Percentiles rank a stretch among this genome's conserved stretches.
Conservation (phyloP, 1,140 invertebrate genomes). For the Drosophila nasuta region DNA sequence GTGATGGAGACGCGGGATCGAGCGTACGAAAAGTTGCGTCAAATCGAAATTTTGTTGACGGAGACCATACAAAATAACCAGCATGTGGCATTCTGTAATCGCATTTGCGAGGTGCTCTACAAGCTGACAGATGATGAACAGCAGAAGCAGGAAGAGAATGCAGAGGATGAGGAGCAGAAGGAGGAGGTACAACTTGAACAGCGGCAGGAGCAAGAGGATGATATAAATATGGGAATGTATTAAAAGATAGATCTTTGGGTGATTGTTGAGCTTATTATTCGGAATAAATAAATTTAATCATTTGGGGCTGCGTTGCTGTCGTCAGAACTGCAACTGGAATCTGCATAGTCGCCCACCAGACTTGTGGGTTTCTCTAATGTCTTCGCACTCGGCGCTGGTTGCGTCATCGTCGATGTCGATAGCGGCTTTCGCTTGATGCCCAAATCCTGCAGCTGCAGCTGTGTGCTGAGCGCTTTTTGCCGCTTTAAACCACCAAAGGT, state of each 20-base stretch:
- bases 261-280: constrained; percentile 14
- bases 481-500: constrained; percentile 86
- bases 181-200: too few species aligned
- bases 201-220: neutral
- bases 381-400: neutral
- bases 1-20: constrained; percentile 51
- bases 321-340: constrained; percentile 57
- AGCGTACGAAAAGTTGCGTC: constrained; percentile 60
- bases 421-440: constrained; percentile 71
- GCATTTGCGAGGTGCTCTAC: constrained; percentile 57
- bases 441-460: constrained; percentile 69
- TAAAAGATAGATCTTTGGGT: constrained; percentile 1
- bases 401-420: neutral
- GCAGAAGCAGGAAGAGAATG: too few species aligned
- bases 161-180: neutral
- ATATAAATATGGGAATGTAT: constrained; percentile 50
- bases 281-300: constrained; percentile 37
- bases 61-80: constrained; percentile 38
- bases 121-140: constrained; percentile 2
- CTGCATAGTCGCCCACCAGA: constrained; percentile 66
- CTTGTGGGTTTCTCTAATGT: constrained; percentile 37
- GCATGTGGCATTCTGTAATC: constrained; percentile 55
- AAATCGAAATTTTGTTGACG: constrained; percentile 56
- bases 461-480: constrained; percentile 85
- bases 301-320: constrained; percentile 34